phyloP scores from a whole-genome alignment of 2,888 invertebrate genomes.

The Cacoxenus indagator region DNA sequence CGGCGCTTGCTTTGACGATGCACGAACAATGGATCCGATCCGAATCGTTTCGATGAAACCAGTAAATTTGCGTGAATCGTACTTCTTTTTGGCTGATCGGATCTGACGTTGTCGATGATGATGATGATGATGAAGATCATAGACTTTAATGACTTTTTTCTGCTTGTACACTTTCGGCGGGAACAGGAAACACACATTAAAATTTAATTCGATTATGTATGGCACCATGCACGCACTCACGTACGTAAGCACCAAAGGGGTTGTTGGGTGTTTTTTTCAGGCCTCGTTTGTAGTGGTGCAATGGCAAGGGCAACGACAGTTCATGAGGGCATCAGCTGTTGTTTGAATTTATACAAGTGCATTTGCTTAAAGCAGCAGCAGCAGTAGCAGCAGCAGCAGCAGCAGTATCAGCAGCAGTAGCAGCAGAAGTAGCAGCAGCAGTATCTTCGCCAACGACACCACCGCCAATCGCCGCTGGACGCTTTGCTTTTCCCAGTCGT shows the following conservation, averaged over 20 bases:
- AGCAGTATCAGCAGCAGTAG: too few relatives aligned
- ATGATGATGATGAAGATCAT: constrained; percentile 11
- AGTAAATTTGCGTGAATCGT: constrained; percentile 58
- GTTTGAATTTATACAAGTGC: too few relatives aligned
- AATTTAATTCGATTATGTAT: constrained; percentile 62
- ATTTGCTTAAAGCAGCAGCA: too few relatives aligned
- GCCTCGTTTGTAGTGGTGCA: too few relatives aligned
- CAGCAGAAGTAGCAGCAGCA: constrained; percentile 13
- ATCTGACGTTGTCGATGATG: not conserved
- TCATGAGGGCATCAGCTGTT: too few relatives aligned
- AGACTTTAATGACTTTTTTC: constrained; percentile 55
- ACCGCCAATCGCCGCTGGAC: too few relatives aligned
- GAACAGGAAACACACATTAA: constrained; percentile 34
- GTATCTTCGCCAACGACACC: not conserved
- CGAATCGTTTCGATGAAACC: constrained; percentile 31
- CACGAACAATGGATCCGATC: constrained; percentile 25
- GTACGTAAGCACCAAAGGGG: not conserved
- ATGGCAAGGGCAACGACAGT: too few relatives aligned
- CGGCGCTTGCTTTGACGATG: constrained; percentile 26
- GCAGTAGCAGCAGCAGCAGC: too few relatives aligned
- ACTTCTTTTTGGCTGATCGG: not conserved
- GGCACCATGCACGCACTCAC: not conserved
- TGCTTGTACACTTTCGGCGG: constrained; percentile 23
- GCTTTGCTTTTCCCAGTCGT: too few relatives aligned
- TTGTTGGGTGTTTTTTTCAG: not conserved